Base-by-base conservation (phyloP, 2,797 vertebrate genomes). In the Pseudomugil gertrudae region DNA sequence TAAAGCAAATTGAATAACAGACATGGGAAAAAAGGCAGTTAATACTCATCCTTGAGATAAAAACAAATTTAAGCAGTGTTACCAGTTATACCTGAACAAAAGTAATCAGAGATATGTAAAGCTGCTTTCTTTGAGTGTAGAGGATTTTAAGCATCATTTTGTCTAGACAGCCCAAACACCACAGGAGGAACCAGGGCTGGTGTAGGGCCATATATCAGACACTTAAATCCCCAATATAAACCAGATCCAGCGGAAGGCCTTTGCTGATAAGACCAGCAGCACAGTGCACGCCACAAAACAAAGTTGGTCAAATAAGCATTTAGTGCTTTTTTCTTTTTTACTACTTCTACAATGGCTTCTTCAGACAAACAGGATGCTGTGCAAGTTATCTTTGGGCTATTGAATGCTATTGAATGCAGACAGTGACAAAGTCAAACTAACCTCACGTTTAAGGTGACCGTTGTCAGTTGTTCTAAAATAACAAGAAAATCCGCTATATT, bases 191-290 rank as follows among this genome's bases (percentile, higher is more conserved):
- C 70, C 76, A 58, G 76, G 15, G 30, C 72, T 73, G 69, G 65
- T 61, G 72, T 45, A 61, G 72, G 82, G 78, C 82, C 78, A 74
- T 90, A 92, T 87, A 91, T 90, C 79, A 85, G 80, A 74, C 71
- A 66, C 77, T 78, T 36, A 32, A 79, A 77, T 72, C 78, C 78
- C 33, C 76, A 87, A 85, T 50, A 81, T 73, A 90, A 90, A 89
- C 84, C 89, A 92, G 88, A 86, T 76, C 81, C 76, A 80, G 65
- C 38, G 72, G 71, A 74, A 84, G 80, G 57, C 81, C 69, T 68
- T 69, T 8, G 59, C 87, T 92, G 92, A 93, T 92, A 94, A 92
- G 88, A 83, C 27, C 3, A 74, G 79, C 85, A 71, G 75, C 72
- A 61, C 73, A 79, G 77, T 74, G 70, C 61, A 72, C 78, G 63